Evolutionary conservation across 2,888 invertebrate species (phyloP).

Genomic region (Laothoe populi): DNA sequence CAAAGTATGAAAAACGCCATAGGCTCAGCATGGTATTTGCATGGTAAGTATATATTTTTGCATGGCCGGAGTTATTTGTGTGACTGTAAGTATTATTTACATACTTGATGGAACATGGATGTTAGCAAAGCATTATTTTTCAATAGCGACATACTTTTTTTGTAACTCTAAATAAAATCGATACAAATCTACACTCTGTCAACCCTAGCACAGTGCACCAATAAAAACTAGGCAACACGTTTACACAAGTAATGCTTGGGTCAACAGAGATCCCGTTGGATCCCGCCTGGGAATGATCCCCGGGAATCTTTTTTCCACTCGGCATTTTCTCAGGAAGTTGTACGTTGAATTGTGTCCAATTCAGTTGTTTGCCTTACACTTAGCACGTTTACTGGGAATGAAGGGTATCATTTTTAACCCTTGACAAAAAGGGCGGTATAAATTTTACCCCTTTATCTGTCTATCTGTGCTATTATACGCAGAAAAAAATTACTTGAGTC

Average conservation of each 20-base stretch:
- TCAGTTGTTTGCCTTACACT: slow-evolving; percentile 34
- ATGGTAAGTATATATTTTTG: too few species aligned
- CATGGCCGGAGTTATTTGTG: too few species aligned
- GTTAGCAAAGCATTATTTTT: too few species aligned
- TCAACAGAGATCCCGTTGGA: slow-evolving; percentile 58
- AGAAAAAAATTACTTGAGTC: too few species aligned
- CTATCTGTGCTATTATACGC: too few species aligned
- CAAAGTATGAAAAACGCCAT: too few species aligned
- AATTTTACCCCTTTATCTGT: too few species aligned
- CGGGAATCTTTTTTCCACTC: slow-evolving; percentile 49
- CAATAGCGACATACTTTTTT: too few species aligned
- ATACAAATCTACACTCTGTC: slow-evolving; percentile 28
- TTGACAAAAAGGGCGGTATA: too few species aligned
- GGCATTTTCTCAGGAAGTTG: slow-evolving; percentile 42
- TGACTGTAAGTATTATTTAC: too few species aligned
- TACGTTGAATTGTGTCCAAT: slow-evolving; percentile 54
- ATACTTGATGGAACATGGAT: too few species aligned
- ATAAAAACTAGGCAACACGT: slow-evolving; percentile 64
- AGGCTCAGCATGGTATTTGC: too few species aligned
- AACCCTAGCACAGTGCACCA: slow-evolving; percentile 45
- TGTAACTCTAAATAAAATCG: not conserved
- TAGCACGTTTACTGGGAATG: not conserved
- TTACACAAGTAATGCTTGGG: slow-evolving; percentile 77
- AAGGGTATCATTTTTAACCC: not conserved
- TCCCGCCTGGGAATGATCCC: slow-evolving; percentile 36